A percentile compares a stretch with the other conserved stretches of the same genome.
These are phyloP conservation scores for Disparrhopalites patrizii DNA, from an alignment of 2,888 invertebrate species.

Conservation along the genomic window DNA sequence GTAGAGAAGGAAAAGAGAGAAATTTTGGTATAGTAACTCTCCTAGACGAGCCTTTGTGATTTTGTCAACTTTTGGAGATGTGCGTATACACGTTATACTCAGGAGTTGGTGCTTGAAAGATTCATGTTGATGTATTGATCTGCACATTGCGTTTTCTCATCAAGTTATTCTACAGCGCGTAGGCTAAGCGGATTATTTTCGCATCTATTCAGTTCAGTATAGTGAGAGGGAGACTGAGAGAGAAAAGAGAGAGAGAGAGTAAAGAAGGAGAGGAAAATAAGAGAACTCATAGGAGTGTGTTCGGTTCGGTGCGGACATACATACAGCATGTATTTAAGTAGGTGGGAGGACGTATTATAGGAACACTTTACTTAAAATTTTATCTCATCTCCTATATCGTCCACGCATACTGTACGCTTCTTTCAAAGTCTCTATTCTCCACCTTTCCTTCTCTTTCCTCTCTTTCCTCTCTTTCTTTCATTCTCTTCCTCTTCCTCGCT, in stretches of 20 bases:
- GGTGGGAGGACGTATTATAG: too few relatives aligned
- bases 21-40: too few relatives aligned
- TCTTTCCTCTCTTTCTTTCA: neutral
- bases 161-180: conserved; percentile 43
- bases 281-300: too few relatives aligned
- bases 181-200: conserved; percentile 47
- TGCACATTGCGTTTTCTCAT: conserved; percentile 47
- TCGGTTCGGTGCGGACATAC: too few relatives aligned
- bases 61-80: conserved; percentile 10
- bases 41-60: too few relatives aligned
- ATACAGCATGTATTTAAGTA: too few relatives aligned
- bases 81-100: conserved; percentile 1
- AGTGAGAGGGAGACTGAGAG: too few relatives aligned
- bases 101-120: conserved; percentile 25
- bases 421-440: neutral
- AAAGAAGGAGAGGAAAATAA: too few relatives aligned
- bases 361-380: neutral
- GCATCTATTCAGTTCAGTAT: conserved; percentile 41
- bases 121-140: conserved; percentile 31
- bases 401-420: neutral
- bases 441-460: neutral
- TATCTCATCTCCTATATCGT: neutral
- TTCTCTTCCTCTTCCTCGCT: too few relatives aligned
- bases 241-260: too few relatives aligned
- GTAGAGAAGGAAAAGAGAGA: too few relatives aligned